These are phyloP conservation scores for Drosophila prostipennis DNA, from an alignment of 2,888 invertebrate genomes.

Conservation along the genomic window DNA sequence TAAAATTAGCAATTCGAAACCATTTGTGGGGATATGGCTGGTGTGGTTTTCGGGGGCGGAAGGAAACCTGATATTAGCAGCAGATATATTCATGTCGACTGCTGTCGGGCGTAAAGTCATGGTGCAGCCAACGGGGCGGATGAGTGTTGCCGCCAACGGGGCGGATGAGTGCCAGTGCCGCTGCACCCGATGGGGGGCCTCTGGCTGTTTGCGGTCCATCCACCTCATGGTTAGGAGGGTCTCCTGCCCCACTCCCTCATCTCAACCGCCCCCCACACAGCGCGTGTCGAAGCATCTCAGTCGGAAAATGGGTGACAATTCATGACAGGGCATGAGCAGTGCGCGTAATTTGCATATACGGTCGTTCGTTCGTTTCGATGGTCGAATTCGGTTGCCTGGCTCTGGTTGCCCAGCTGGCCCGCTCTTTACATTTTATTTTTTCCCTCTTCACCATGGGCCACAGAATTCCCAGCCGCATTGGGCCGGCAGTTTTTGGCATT, in stretches of 20 bases:
- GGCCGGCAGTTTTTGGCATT: constrained; percentile 49
- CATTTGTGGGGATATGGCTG: constrained; percentile 47
- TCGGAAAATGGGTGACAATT: constrained; percentile 79
- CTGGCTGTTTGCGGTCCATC: constrained; percentile 52
- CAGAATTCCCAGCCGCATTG: constrained; percentile 60
- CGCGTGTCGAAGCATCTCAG: constrained; percentile 77
- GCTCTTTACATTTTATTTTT: constrained; percentile 34
- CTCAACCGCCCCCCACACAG: constrained; percentile 23
- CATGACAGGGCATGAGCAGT: constrained; percentile 71
- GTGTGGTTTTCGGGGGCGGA: constrained; percentile 33
- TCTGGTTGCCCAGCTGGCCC: constrained; percentile 10
- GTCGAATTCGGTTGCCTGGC: constrained; percentile 37
- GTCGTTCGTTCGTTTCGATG: constrained; percentile 42
- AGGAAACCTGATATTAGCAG: constrained; percentile 72
- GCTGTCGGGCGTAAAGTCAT: constrained; percentile 43
- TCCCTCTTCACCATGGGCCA: constrained; percentile 31
- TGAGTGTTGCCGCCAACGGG: constrained; percentile 44
- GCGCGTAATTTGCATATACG: constrained; percentile 78
- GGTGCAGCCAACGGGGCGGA: constrained; percentile 46
- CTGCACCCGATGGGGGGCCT: constrained; percentile 22
- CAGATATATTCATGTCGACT: constrained; percentile 75
- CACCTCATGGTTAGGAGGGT: constrained; percentile 20
- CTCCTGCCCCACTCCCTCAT: neutral
- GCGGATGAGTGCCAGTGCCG: constrained; percentile 25
- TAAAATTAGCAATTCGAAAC: constrained; percentile 79